These are phyloP conservation scores for Oplegnathus fasciatus DNA, from an alignment of 2,113 vertebrate species.

Conservation along the genomic window DNA sequence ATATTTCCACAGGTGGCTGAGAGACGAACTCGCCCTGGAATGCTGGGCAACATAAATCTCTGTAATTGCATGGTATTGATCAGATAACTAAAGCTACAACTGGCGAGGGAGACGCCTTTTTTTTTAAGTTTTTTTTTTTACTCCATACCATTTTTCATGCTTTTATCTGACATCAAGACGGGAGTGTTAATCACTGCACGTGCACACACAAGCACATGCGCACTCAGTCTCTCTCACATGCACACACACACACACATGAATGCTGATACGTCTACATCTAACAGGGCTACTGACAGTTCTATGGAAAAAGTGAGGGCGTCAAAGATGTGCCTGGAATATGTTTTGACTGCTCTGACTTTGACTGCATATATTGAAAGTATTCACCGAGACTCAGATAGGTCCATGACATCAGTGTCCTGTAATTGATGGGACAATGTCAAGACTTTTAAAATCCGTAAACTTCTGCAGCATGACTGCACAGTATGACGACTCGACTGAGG, in stretches of 20 bases:
- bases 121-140: neutral
- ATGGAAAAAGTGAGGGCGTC: conserved; percentile 63
- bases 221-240: neutral
- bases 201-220: conserved; percentile 29
- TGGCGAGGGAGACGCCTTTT: conserved; percentile 62
- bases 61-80: conserved; percentile 83
- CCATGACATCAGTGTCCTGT: conserved; percentile 62
- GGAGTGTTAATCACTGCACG: conserved; percentile 62
- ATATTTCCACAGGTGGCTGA: conserved; percentile 85
- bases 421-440: conserved; percentile 76
- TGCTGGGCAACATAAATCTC: conserved; percentile 85
- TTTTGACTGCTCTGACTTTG: conserved; percentile 71
- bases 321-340: conserved; percentile 54
- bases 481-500: conserved; percentile 52
- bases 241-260: conserved; percentile 26
- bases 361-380: conserved; percentile 67
- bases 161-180: conserved; percentile 77
- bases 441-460: conserved; percentile 66
- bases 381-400: conserved; percentile 47
- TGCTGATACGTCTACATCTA: conserved; percentile 31
- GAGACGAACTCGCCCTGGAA: conserved; percentile 80
- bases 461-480: conserved; percentile 65
- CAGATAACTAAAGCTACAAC: conserved; percentile 78
- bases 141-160: conserved; percentile 71
- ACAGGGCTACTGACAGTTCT: conserved; percentile 59